phyloP scores from a whole-genome alignment of 2,797 vertebrate species.

The Caiman crocodilus region DNA sequence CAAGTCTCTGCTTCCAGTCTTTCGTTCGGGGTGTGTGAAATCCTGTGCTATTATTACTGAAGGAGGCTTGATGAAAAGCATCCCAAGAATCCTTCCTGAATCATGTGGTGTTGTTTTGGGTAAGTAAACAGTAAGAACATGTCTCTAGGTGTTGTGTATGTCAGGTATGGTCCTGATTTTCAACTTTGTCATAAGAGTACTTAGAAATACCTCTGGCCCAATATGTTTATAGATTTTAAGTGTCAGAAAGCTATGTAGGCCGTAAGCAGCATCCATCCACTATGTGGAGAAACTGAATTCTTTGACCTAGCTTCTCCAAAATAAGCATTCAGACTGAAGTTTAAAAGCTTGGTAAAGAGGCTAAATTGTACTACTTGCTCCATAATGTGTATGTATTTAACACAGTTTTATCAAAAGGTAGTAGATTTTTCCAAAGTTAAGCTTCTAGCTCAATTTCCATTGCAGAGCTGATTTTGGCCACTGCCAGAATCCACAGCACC shows the following conservation, averaged over 20 bases:
- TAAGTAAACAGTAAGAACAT: conserved; percentile 34
- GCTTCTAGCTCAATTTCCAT: not conserved
- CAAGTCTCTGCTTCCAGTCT: conserved; percentile 83
- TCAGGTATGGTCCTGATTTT: not conserved
- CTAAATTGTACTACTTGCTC: accelerated
- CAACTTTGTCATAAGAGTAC: not conserved
- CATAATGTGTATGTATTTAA: not conserved
- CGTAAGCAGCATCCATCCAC: not conserved
- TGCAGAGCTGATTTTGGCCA: not conserved
- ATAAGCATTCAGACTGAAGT: not conserved
- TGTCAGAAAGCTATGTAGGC: not conserved
- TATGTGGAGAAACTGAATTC: not conserved
- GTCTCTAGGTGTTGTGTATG: not conserved
- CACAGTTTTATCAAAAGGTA: not conserved
- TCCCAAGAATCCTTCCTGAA: conserved; percentile 86
- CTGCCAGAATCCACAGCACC: not conserved
- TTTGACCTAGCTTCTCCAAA: not conserved
- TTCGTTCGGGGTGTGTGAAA: conserved; percentile 86
- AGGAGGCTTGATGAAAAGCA: conserved; percentile 89
- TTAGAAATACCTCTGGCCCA: not conserved
- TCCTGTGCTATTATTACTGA: conserved; percentile 89
- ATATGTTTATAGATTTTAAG: not conserved
- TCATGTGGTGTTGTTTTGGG: conserved; percentile 84
- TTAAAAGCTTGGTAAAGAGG: not conserved
- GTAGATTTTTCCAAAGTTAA: not conserved